A percentile compares a stretch with the other conserved stretches of the same genome.
phyloP scores from a whole-genome alignment of 2,888 invertebrate genomes.

The Nephrotoma guestfalica region DNA sequence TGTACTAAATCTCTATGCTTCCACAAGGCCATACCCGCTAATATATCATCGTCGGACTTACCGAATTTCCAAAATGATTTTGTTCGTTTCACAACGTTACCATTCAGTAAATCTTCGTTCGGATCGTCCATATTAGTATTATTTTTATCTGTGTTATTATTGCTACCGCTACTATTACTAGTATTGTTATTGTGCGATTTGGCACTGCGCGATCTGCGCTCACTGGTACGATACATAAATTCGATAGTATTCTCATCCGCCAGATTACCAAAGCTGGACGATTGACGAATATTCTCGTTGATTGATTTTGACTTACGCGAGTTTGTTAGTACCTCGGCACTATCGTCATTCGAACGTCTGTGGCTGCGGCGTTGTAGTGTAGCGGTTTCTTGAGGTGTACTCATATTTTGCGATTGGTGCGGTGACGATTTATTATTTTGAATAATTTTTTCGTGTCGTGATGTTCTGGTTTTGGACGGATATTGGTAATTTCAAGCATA shows the following conservation, averaged over 20 bases:
- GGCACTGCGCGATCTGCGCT: conserved; percentile 5
- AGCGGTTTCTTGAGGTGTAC: background rate
- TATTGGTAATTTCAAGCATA: conserved; percentile 13
- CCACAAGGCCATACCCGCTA: conserved; percentile 80
- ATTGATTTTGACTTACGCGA: background rate
- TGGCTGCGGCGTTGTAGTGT: background rate
- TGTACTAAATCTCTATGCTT: conserved; percentile 71
- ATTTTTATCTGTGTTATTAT: conserved; percentile 21
- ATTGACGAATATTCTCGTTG: conserved; percentile 10
- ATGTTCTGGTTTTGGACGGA: conserved; percentile 6
- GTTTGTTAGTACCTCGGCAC: background rate
- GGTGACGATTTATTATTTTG: background rate
- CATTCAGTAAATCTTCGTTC: conserved; percentile 33
- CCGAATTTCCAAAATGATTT: conserved; percentile 80
- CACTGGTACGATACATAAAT: conserved; percentile 21
- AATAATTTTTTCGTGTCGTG: conserved; percentile 3
- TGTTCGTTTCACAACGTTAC: conserved; percentile 58
- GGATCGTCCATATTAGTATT: conserved; percentile 8
- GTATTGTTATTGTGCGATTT: conserved; percentile 13
- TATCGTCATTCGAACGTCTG: background rate
- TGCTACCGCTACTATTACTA: conserved; percentile 23
- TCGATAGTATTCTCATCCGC: conserved; percentile 25
- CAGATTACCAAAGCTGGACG: conserved; percentile 17
- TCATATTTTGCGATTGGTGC: background rate
- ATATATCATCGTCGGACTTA: conserved; percentile 59